Conservation (phyloP, 2,797 vertebrate species). For the Taenioides sp. region DNA sequence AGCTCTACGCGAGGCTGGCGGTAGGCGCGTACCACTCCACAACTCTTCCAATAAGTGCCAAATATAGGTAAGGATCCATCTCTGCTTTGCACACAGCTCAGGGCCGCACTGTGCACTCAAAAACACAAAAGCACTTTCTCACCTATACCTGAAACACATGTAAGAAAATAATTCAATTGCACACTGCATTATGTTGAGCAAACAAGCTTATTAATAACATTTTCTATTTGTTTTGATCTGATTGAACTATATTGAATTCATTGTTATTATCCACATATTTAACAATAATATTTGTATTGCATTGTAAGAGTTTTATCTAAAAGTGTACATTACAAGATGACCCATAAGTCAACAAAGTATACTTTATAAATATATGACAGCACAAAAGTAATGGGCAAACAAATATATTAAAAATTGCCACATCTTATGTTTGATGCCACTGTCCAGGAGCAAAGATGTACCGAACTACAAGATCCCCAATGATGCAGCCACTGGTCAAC, state of each 20-base stretch:
- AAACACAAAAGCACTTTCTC: conserved; percentile 47
- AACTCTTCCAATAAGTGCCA: conserved; percentile 69
- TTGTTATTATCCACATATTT: neutral
- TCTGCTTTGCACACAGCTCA: conserved; percentile 50
- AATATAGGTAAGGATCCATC: conserved; percentile 73
- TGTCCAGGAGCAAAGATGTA: conserved; percentile 77
- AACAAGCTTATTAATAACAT: neutral
- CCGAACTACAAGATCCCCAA: conserved; percentile 75
- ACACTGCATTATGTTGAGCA: conserved; percentile 12
- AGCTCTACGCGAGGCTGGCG: conserved; percentile 76
- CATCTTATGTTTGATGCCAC: neutral
- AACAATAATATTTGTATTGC: no score
- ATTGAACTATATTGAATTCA: neutral
- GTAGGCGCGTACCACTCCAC: conserved; percentile 65
- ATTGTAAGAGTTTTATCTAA: no score
- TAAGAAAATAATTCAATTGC: neutral
- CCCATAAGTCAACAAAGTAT: neutral
- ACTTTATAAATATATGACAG: neutral
- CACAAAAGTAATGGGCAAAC: neutral
- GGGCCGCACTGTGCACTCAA: conserved; percentile 23
- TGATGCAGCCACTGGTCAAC: conserved; percentile 80
- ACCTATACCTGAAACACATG: conserved; percentile 21
- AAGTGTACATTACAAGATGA: neutral
- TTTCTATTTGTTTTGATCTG: neutral
- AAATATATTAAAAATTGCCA: neutral